These are phyloP conservation scores for Dynastes hyllus DNA, from an alignment of 2,888 invertebrate species.

Conservation along the genomic window DNA sequence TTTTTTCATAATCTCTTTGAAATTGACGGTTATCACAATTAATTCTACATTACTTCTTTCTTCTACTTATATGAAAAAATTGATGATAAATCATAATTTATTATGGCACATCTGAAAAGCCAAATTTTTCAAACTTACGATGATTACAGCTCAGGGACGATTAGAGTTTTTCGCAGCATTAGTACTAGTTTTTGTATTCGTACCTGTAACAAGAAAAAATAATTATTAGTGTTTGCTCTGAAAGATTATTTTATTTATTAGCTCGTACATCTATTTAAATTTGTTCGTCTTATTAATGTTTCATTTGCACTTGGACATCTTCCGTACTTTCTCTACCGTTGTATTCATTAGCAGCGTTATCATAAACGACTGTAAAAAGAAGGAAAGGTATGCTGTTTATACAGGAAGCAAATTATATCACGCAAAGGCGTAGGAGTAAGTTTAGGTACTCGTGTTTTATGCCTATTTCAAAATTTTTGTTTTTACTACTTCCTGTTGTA, in stretches of 20 bases:
- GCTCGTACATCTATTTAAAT: too few species aligned
- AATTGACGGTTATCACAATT: neutral
- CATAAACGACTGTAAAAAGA: too few species aligned
- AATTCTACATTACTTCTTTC: neutral
- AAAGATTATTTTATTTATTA: neutral
- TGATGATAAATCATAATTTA: neutral
- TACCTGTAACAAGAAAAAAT: constrained; percentile 2
- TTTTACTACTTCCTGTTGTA: neutral
- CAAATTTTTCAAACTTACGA: neutral
- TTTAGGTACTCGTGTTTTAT: too few species aligned
- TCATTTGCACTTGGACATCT: too few species aligned
- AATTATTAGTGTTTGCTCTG: neutral
- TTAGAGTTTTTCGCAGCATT: too few species aligned
- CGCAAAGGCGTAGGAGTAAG: too few species aligned
- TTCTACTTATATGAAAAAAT: neutral
- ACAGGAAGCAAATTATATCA: too few species aligned
- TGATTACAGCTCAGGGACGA: too few species aligned
- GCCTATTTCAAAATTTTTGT: neutral
- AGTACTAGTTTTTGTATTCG: neutral
- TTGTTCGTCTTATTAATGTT: too few species aligned
- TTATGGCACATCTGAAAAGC: neutral
- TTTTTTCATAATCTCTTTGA: neutral
- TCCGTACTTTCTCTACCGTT: too few species aligned
- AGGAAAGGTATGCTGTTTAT: too few species aligned
- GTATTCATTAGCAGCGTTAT: too few species aligned